phyloP scores from a whole-genome alignment of 1,140 invertebrate species.

The Coboldia fuscipes region DNA sequence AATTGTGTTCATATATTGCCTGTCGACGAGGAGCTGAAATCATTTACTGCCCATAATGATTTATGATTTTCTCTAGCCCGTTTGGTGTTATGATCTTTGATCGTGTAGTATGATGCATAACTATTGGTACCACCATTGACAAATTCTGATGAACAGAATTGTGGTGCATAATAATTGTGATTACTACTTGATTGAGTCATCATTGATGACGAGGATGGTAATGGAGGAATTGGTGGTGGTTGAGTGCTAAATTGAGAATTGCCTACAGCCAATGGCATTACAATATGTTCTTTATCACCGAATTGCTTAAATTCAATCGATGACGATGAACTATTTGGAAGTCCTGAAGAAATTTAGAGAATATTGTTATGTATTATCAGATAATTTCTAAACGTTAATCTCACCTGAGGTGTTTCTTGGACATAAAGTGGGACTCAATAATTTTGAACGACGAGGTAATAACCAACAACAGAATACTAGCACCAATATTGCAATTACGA shows the following conservation, averaged over 20 bases:
- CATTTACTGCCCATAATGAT: constrained; percentile 5
- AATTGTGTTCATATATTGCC: no score
- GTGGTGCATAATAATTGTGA: background rate
- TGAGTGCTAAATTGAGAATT: constrained; percentile 1
- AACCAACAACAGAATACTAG: constrained; percentile 3
- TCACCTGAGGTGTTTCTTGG: no score
- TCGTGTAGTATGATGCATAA: constrained; percentile 1
- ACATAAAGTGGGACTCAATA: constrained; percentile 2
- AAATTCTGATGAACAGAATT: background rate
- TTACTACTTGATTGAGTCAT: background rate
- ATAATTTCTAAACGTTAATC: no score
- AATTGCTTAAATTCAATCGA: no score
- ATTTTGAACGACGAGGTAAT: constrained; percentile 1
- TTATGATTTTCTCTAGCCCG: constrained; percentile 4
- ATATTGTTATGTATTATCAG: no score
- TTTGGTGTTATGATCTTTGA: constrained; percentile 1
- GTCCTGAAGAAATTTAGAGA: no score
- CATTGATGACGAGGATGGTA: background rate
- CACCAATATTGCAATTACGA: constrained; percentile 1
- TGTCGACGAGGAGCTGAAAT: constrained; percentile 39
- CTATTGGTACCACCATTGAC: constrained; percentile 1
- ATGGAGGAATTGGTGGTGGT: constrained; percentile 1
- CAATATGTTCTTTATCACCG: background rate
- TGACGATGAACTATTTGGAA: no score
- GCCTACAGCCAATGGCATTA: background rate